Evolutionary conservation across 2,113 vertebrate species (phyloP), one percentile per base, ranked within the genome.

Genomic region (Narcine bancroftii): DNA sequence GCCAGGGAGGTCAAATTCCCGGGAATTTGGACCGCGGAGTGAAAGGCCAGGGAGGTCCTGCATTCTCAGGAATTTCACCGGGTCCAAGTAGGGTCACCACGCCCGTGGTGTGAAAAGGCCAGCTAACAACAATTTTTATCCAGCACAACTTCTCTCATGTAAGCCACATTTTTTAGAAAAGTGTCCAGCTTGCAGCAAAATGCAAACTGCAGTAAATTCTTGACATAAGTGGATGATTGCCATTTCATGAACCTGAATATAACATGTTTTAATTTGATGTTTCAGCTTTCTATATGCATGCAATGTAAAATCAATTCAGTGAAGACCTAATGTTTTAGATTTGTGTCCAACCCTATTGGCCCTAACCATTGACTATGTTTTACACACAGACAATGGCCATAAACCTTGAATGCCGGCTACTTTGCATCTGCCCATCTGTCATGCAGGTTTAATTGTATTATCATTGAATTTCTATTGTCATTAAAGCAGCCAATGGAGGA

Each of bases 391-490:
- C 89, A 29, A 10, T 71, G 65, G 65, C 24, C 42, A 91, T 91
- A 91, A 91, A 91, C 89, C 63, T 26, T 71, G 89, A 91, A 69
- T 24, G 36, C 89, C 9, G 63, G 42, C 65, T 91, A 71, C 71
- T 91, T 91, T 91, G 63, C 42, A 42, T 47, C 89, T 69, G 89
- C 71, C 60, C 39, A 29, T 91, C 89, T 45, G 60, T 91, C 89
- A 69, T 47, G 42, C 89, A 69, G 36, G 89, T 91, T 91, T 91
- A 91, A 91, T 91, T 91, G 89, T 91, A 91, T 91, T 91, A 91
- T 91, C 65, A 91, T 91, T 91, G 89, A 91, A 91, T 91, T 91
- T 91, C 89, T 91, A 69, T 91, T 91, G 89, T 65, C 89, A 91
- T 91, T 91, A 91, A 66, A 91, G 21, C 39, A 91, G 89, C 89